Evolutionary conservation across 2,113 vertebrate genomes (phyloP).

Genomic region (Gasterosteus aculeatus): DNA sequence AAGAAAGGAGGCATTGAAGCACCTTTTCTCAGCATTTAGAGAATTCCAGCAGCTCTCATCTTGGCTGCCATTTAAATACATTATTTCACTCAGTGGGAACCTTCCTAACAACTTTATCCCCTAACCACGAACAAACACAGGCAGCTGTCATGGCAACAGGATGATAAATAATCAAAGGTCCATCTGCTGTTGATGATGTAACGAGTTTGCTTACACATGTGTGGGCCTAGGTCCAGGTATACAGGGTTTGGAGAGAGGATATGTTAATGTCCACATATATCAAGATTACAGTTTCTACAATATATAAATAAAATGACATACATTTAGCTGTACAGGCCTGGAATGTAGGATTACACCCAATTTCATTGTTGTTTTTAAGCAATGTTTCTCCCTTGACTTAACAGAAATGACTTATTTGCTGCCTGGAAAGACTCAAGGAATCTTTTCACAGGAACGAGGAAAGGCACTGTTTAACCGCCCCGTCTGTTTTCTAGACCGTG

Average conservation of each 20-base stretch:
- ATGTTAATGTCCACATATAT: not conserved
- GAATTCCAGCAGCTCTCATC: not conserved
- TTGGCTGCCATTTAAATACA: not conserved
- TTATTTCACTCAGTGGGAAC: not conserved
- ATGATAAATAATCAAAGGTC: constrained; percentile 13
- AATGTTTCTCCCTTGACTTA: constrained; percentile 6
- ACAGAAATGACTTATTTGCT: not conserved
- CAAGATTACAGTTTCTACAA: not conserved
- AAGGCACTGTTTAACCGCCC: not conserved
- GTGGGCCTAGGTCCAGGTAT: not conserved
- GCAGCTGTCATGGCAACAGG: constrained; percentile 14
- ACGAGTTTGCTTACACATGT: constrained; percentile 4
- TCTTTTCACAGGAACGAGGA: constrained; percentile 2
- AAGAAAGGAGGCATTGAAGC: not conserved
- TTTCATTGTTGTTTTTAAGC: not conserved
- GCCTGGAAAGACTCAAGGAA: not conserved
- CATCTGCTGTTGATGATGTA: constrained; percentile 11
- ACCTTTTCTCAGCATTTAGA: not conserved
- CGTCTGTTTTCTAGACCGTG: constrained; percentile 86
- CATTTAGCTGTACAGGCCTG: not conserved
- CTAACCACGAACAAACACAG: not conserved
- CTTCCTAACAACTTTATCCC: not conserved
- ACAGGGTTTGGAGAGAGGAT: constrained; percentile 1
- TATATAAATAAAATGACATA: not conserved
- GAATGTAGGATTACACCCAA: not conserved